These are phyloP conservation scores for Melolontha melolontha DNA, from an alignment of 2,888 invertebrate species.

Conservation along the genomic window DNA sequence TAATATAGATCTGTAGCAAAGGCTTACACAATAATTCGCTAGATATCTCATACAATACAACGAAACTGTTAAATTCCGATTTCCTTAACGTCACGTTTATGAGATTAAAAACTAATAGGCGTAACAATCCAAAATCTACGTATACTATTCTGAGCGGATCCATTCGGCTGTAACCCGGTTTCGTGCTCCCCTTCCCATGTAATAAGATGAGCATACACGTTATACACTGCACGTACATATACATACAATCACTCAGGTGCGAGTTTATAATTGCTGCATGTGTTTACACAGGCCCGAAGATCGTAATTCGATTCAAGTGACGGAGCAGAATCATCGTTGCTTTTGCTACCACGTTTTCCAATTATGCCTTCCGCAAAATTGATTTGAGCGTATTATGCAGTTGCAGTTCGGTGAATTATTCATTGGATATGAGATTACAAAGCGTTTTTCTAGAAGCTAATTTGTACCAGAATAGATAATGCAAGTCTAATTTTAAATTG, in stretches of 20 bases:
- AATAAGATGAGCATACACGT: slow-evolving; percentile 3
- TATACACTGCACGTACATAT: no score
- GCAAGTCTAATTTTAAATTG: no score
- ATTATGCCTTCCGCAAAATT: slow-evolving; percentile 20
- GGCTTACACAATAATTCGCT: no score
- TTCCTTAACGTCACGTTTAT: not conserved
- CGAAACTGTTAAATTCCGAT: not conserved
- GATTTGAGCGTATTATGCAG: slow-evolving; percentile 11
- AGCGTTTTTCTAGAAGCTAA: no score
- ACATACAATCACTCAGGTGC: slow-evolving; percentile 5
- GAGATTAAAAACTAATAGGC: slow-evolving; percentile 14
- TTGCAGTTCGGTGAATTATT: no score
- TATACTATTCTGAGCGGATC: no score
- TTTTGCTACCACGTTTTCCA: slow-evolving; percentile 4
- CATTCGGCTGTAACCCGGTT: slow-evolving; percentile 9
- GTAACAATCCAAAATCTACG: slow-evolving; percentile 6
- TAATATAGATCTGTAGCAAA: no score
- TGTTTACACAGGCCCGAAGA: slow-evolving; percentile 24
- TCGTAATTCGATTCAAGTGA: slow-evolving; percentile 10
- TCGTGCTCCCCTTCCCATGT: slow-evolving; percentile 13
- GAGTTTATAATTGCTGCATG: slow-evolving; percentile 14
- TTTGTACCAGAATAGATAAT: no score
- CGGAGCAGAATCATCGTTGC: not conserved
- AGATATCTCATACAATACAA: no score
- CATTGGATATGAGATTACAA: no score